Percentiles rank a stretch among this genome's conserved stretches.
Evolutionary conservation across 1,140 invertebrate species (phyloP).

Genomic region (Anoplolepis gracilipes): DNA sequence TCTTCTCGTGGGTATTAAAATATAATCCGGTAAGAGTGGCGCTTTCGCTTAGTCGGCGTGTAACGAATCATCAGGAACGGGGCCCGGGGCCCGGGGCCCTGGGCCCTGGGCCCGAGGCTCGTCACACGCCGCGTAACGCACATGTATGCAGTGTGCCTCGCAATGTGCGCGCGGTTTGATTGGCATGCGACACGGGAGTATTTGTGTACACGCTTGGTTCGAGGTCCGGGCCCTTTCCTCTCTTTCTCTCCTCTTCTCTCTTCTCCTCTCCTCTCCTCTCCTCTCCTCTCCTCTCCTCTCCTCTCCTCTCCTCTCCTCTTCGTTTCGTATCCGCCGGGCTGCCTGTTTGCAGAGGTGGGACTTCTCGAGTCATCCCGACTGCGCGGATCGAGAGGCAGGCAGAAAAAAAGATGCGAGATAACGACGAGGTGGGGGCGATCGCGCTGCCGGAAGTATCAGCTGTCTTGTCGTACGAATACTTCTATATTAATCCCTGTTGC

Average conservation of each 20-base stretch:
- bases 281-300: constrained; percentile 54
- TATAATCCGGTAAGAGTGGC: constrained; percentile 75
- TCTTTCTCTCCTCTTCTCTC: constrained; percentile 65
- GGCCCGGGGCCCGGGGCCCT: constrained; percentile 65
- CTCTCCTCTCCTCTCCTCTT: constrained; percentile 60
- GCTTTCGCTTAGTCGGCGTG: constrained; percentile 71
- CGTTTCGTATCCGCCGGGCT: constrained; percentile 65
- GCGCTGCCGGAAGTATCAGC: constrained; percentile 70
- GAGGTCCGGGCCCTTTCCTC: constrained; percentile 49
- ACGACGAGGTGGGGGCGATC: constrained; percentile 43
- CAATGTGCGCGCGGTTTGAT: constrained; percentile 75
- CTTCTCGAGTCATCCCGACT: constrained; percentile 43
- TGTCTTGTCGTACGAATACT: constrained; percentile 54
- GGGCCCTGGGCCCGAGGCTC: constrained; percentile 65
- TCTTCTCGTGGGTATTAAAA: constrained; percentile 70
- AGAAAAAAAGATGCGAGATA: constrained; percentile 46
- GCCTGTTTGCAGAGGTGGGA: constrained; percentile 67
- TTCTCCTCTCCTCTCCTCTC: no score
- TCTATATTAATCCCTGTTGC: constrained; percentile 64
- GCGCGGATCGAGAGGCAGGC: constrained; percentile 26
- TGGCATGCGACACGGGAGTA: constrained; percentile 83
- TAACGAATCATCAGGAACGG: constrained; percentile 74
- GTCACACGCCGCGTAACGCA: constrained; percentile 64
- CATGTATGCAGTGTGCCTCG: constrained; percentile 59
- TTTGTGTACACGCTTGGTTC: constrained; percentile 77